Evolutionary conservation across 2,888 invertebrate genomes (phyloP), one percentile per base, ranked within the genome.

Genomic region (Plagiodera versicolora): DNA sequence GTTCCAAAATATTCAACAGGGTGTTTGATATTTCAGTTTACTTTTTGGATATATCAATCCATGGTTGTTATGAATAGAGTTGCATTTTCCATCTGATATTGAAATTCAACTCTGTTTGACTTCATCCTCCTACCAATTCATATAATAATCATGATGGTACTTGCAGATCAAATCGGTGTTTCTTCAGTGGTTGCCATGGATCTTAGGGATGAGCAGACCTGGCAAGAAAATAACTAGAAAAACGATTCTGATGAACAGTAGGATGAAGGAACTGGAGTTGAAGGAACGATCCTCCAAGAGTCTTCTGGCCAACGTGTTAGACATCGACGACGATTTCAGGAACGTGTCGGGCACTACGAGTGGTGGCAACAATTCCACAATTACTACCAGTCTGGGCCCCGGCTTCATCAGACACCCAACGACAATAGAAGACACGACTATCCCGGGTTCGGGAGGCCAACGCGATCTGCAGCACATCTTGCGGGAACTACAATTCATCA

Each of bases 161-260:
- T 70, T 71, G 1, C 82, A 98, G 98, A 92, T 97, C 77, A 94
- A 94, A 83, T 89, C 91, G 73, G 88, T 97, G 75, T 94, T 99
- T 82, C 89, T 98, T 71, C 94, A 95, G 85, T 98, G 98, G 96
- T 85, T 98, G 78, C 98, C 98, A 64, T 96, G 95, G 94, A 87
- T 96, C 67, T 84, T 98, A 76, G 87, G 97, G 63, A 98, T 99
- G 97, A 89, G 90, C 76, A 88, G 98, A 76, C 98, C 98, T 46
- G 96, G 95, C 55, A 94, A 94, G 83, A 94, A 95, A 81, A 93
- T 95, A 75, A 92, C 94, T 61, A 85, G 94, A 72, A 94, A 95
- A 82, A 91, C 91, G 64, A 91, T 95, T 75, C 85, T 93, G 83
- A 90, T 94, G 89, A 90, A 89, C 78, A 92, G 92, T 79, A 87